Evolutionary conservation across 2,113 vertebrate genomes (phyloP), one percentile per base, ranked within the genome.

Genomic region (Cephalopholis sonnerati): DNA sequence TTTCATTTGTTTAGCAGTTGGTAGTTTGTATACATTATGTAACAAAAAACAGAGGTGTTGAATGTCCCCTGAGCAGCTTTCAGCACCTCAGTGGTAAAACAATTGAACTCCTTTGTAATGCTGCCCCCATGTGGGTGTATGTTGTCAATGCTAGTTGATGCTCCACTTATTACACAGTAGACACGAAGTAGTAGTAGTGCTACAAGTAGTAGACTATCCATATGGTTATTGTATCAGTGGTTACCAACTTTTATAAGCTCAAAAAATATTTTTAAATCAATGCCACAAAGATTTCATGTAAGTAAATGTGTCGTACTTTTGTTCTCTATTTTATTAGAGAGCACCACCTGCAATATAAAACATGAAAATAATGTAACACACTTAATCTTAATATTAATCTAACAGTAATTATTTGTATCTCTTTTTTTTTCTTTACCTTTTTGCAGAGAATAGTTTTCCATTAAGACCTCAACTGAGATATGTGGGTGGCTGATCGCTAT

Each of bases 121-220:
- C 94, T 94, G 91, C 93, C 94, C 87, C 78, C 94, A 75, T 83
- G 93, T 94, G 95, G 93, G 8, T 5, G 9, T 39, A 75, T 36
- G 3, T 5, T 65, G 84, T 84, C 58, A 85, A 10, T 70, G 65
- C 78, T 29, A 12, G 3, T 54, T 39, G 57, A n/a, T 46, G 0
- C 55, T 18, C 48, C 5, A 50, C 48, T 55, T 20, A n/a, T 8
- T n/a, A 25, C n/a, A 66, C 50, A 65, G 27, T 8, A 20, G 24
- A 58, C 1, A 11, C 54, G 67, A 1, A 22, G 8, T n/a, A 59
- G 67, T 1, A 22, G 12, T n/a, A 41, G 27, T 32, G 16, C 25
- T 24, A 15, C 10, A 63, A 39, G 12, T 4, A 50, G 5, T 46
- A 24, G 5, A 18, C 4, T 41, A 67, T 64, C 1, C 7, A 6